Conservation (phyloP, 2,113 vertebrate genomes). For the Brevimyrus niger region DNA sequence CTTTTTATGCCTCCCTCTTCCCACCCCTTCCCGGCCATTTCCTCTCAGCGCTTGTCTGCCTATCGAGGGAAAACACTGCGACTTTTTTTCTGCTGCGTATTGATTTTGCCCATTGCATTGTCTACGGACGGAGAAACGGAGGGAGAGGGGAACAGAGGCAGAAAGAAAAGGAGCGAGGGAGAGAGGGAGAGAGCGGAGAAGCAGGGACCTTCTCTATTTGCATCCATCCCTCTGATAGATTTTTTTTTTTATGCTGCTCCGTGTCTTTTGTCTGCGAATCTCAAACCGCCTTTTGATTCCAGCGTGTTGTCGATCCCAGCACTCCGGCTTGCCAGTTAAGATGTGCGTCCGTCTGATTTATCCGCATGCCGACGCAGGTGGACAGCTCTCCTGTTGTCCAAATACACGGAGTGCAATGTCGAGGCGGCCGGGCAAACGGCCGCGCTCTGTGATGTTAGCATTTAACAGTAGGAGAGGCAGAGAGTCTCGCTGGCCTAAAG, state of each 20-base stretch:
- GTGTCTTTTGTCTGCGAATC: background rate
- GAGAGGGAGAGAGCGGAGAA: background rate
- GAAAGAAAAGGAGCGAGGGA: background rate
- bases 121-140: slow-evolving; percentile 33
- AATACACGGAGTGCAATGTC: background rate
- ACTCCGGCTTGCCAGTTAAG: background rate
- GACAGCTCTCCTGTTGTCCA: background rate
- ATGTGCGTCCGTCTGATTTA: background rate
- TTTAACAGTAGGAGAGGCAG: slow-evolving; percentile 40
- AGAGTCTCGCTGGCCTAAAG: slow-evolving; percentile 65
- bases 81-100: slow-evolving; percentile 38
- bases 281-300: background rate
- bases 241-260: background rate
- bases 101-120: slow-evolving; percentile 44
- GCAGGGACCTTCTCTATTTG: background rate
- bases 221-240: background rate
- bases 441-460: slow-evolving; percentile 11
- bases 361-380: background rate
- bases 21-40: background rate
- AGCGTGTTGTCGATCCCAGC: background rate
- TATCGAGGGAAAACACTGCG: slow-evolving; percentile 39
- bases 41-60: slow-evolving; percentile 11
- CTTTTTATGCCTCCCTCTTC: no score
- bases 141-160: slow-evolving; percentile 8
- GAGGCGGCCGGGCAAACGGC: background rate